phyloP scores from a whole-genome alignment of 1,140 invertebrate genomes.

The Sitobion miscanthi region DNA sequence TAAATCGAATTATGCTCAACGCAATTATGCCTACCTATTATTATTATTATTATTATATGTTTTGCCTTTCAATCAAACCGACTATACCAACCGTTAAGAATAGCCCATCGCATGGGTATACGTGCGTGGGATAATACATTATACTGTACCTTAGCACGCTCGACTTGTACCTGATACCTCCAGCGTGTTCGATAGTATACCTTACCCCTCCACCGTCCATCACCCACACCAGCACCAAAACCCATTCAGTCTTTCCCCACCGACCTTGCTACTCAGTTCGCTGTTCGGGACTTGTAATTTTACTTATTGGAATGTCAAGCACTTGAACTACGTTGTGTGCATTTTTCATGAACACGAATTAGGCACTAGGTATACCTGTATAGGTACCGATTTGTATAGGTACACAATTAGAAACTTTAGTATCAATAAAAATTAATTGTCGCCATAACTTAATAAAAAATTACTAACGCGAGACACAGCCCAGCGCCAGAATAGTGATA shows the following conservation, averaged over 20 bases:
- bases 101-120: not conserved
- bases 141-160: conserved; percentile 27
- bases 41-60: not conserved
- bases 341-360: not conserved
- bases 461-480: not conserved
- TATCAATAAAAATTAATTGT: conserved; percentile 13
- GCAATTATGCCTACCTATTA: not conserved
- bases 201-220: not conserved
- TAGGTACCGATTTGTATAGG: not conserved
- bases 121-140: conserved; percentile 30
- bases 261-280: not conserved
- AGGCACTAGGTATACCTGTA: not conserved
- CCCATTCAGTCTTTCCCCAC: not conserved
- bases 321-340: not conserved
- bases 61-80: conserved; percentile 2
- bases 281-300: not conserved
- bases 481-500: not conserved
- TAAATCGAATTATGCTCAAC: conserved; percentile 6
- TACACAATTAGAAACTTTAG: not conserved
- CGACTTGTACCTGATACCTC: conserved; percentile 19
- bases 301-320: conserved; percentile 29
- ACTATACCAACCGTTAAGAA: not conserved
- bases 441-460: not conserved
- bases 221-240: not conserved
- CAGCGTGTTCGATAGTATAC: not conserved